Evolutionary conservation across 2,797 vertebrate species (phyloP), one percentile per base, ranked within the genome.

Genomic region (Nyctalus aviator): DNA sequence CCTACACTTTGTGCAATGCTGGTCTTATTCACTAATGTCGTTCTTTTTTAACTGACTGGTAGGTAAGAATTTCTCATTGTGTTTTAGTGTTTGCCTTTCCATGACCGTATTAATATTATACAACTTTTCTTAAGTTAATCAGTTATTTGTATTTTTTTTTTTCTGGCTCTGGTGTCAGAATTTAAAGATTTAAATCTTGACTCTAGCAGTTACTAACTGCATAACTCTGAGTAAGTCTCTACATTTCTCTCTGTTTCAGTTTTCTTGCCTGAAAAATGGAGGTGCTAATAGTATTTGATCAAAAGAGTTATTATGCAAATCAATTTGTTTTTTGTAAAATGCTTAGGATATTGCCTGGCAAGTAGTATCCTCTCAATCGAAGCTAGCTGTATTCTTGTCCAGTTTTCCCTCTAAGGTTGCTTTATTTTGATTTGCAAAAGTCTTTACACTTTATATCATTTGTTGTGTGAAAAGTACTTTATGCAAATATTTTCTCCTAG

Each of bases 261-360:
- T 89, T 92, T 75, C 32, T 91, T 92, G 15, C 72, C 44, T 86
- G 13, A 32, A 85, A 81, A 92, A 90, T 57, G 10, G 62, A 90
- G 25, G 35, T 89, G 30, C 44, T 77, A 71, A 94, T 23, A 50
- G 25, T 30, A 59, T 72, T 35, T 64, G 53, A 89, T 84, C 53
- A 64, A 77, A 90, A 87, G 35, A 1, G 18, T 32, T 68, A 46
- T 53, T 83, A 55, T 48, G 17, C 25, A 55, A 71, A 62, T 86
- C 57, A 82, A 37, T 83, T 83, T 59, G 32, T 15, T 66, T 95
- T 78, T 93, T 77, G 37, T 91, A 41, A 83, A 59, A 10, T 23
- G 17, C 27, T 73, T 84, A 68, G 69, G 27, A 18, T 86, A 48
- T 41, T 93, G 27, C 27, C n/a, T 72, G 64, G 18, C 3, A 53